These are phyloP conservation scores for Eulemur mongoz DNA, from an alignment of 2,797 vertebrate genomes.

Conservation along the genomic window DNA sequence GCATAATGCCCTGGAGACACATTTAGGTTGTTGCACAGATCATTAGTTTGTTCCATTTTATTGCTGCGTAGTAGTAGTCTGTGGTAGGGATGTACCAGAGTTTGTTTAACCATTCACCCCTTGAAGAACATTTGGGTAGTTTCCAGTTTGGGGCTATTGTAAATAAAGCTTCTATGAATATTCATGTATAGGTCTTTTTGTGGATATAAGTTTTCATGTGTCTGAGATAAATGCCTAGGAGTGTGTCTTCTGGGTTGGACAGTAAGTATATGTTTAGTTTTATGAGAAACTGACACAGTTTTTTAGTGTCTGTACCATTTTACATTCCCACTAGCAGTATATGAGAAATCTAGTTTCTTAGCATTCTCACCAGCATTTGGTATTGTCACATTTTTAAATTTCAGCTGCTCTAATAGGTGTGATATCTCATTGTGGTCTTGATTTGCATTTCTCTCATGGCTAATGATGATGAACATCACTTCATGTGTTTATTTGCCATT, in stretches of 20 bases:
- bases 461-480: slow-evolving; percentile 2
- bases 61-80: neutral
- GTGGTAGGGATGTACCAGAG: neutral
- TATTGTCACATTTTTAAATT: neutral
- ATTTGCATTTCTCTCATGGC: slow-evolving; percentile 18
- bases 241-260: neutral
- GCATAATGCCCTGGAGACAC: neutral
- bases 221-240: neutral
- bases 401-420: neutral
- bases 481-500: neutral
- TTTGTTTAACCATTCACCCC: neutral
- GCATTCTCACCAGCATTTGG: neutral
- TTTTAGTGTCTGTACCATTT: neutral
- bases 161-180: neutral
- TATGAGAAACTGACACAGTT: neutral
- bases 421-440: neutral
- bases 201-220: neutral
- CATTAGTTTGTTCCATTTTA: neutral
- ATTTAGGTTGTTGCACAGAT: neutral
- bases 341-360: neutral
- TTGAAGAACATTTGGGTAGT: neutral
- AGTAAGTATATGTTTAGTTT: neutral
- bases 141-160: neutral
- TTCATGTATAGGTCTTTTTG: neutral
- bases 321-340: neutral